Conservation (phyloP, 2,797 vertebrate species). For the Lepus townsendii region DNA sequence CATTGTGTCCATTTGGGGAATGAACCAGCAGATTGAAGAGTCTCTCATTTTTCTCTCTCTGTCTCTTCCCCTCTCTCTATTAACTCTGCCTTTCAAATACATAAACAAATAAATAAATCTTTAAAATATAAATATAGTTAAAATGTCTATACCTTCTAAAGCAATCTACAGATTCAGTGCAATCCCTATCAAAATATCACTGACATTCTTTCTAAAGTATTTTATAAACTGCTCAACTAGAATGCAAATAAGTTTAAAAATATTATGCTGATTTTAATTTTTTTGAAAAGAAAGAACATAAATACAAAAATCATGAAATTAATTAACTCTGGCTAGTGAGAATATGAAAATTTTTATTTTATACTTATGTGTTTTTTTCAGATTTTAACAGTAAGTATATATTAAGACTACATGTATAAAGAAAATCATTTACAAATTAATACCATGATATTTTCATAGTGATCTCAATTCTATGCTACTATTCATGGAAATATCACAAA, state of each 20-base stretch:
- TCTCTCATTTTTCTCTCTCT: too few relatives aligned
- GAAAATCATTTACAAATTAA: constrained; percentile 24
- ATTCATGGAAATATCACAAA: not conserved
- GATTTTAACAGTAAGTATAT: not conserved
- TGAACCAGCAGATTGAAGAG: too few relatives aligned
- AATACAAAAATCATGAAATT: not conserved
- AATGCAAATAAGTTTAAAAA: not conserved
- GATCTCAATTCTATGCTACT: not conserved
- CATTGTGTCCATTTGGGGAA: too few relatives aligned
- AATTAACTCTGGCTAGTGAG: not conserved
- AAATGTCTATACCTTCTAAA: too few relatives aligned
- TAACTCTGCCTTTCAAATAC: too few relatives aligned
- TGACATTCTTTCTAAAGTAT: too few relatives aligned
- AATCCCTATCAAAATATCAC: too few relatives aligned
- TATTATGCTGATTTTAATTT: not conserved
- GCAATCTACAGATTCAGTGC: too few relatives aligned
- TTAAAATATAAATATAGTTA: too few relatives aligned
- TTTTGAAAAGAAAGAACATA: not conserved
- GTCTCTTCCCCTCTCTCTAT: too few relatives aligned
- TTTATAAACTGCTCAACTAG: not conserved
- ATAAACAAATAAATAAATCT: too few relatives aligned
- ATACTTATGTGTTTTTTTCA: not conserved
- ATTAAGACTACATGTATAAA: not conserved
- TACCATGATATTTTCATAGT: not conserved
- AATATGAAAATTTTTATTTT: constrained; percentile 16